Conservation (phyloP, 2,888 invertebrate genomes). For the Andricus quercusramuli region DNA sequence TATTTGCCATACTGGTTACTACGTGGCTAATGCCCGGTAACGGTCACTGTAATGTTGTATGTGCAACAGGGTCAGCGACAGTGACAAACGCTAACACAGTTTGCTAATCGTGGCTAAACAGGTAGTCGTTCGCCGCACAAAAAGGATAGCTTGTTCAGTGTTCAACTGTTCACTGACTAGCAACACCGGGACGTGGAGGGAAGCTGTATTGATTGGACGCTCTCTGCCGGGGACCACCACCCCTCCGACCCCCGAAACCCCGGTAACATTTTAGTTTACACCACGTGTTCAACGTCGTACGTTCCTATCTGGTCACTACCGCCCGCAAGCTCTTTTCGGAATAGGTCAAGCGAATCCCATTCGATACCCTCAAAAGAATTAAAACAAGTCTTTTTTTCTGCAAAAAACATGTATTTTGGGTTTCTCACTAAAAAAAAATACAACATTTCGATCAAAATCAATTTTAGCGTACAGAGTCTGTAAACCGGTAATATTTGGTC, state of each 20-base stretch:
- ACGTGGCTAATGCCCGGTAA: background rate
- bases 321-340: no score
- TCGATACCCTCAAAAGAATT: no score
- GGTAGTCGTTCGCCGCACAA: background rate
- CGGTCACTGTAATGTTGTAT: background rate
- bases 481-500: no score
- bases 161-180: background rate
- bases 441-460: no score
- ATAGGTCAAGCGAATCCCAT: no score
- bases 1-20: conserved; percentile 7
- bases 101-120: conserved; percentile 26
- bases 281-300: background rate
- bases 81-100: conserved; percentile 28
- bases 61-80: conserved; percentile 7
- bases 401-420: no score
- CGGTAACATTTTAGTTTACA: conserved; percentile 16
- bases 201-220: conserved; percentile 77
- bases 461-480: no score
- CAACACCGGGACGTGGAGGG: conserved; percentile 62
- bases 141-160: background rate
- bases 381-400: no score
- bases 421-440: no score
- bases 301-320: background rate
- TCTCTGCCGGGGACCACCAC: conserved; percentile 67
- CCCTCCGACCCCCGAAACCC: background rate